These are phyloP conservation scores for Nothoprocta perdicaria DNA, from an alignment of 2,113 vertebrate genomes.

Conservation along the genomic window DNA sequence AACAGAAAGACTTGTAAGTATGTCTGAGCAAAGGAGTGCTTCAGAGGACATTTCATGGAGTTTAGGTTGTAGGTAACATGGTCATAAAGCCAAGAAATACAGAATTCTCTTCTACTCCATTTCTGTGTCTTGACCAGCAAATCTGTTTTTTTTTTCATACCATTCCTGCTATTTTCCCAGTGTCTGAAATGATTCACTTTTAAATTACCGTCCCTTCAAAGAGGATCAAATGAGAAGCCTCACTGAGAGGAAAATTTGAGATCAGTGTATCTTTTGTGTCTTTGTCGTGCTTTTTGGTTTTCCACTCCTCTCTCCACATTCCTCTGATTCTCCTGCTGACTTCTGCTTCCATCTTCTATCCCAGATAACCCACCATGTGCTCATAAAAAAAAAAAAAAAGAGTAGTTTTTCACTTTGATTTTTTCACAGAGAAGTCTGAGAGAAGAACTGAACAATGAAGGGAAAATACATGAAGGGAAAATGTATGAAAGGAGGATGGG, in stretches of 20 bases:
- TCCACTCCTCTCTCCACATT: not conserved
- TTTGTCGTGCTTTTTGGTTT: not conserved
- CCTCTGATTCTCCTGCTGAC: not conserved
- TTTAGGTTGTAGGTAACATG: not conserved
- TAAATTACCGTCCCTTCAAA: not conserved
- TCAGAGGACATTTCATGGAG: not conserved
- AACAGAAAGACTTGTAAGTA: not conserved
- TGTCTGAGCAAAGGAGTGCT: not conserved
- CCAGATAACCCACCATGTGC: not conserved
- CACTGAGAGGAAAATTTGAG: not conserved
- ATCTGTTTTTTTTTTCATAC: not conserved
- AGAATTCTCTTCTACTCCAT: not conserved
- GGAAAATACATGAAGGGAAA: too few relatives aligned
- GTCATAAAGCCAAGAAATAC: not conserved
- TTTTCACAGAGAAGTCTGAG: too few relatives aligned
- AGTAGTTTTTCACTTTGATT: slow-evolving; percentile 33
- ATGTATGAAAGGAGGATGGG: too few relatives aligned
- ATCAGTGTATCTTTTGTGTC: not conserved
- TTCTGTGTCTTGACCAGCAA: not conserved
- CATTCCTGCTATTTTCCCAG: not conserved
- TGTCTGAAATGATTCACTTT: not conserved
- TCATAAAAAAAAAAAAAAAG: slow-evolving; percentile 14
- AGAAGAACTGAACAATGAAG: too few relatives aligned
- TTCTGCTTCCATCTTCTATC: not conserved
- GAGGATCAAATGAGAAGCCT: not conserved